phyloP scores from a whole-genome alignment of 2,113 vertebrate genomes.

The Smithornis capensis region DNA sequence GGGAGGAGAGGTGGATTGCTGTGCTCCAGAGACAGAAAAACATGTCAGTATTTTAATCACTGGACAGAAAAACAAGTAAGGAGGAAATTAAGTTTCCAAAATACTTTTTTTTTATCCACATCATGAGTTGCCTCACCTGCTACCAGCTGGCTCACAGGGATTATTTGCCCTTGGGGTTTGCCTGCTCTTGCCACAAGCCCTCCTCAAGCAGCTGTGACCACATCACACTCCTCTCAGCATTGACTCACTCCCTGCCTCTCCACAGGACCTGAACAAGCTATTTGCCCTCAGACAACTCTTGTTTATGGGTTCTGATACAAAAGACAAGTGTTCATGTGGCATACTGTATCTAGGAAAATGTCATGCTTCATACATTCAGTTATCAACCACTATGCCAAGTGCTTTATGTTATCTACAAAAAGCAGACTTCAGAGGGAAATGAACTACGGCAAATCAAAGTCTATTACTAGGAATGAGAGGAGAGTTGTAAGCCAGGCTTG shows the following conservation, averaged over 20 bases:
- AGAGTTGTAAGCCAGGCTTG: slow-evolving; percentile 44
- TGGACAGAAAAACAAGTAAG: slow-evolving; percentile 17
- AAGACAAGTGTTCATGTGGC: slow-evolving; percentile 66
- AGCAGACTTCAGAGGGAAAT: slow-evolving; percentile 73
- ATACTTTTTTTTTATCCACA: not conserved
- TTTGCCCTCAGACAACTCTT: slow-evolving; percentile 55
- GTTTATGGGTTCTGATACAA: slow-evolving; percentile 58
- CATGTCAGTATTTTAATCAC: not conserved
- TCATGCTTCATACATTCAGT: slow-evolving; percentile 70
- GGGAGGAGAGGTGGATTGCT: not conserved
- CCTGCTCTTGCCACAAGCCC: not conserved
- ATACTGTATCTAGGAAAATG: slow-evolving; percentile 68
- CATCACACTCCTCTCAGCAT: not conserved
- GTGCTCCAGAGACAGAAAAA: slow-evolving; percentile 10
- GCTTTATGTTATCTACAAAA: slow-evolving; percentile 74
- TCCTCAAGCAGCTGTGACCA: not conserved
- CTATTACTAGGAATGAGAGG: slow-evolving; percentile 59
- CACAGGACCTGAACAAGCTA: slow-evolving; percentile 10
- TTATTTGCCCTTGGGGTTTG: slow-evolving; percentile 1
- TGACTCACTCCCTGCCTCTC: not conserved
- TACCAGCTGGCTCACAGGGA: not conserved
- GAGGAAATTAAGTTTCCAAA: slow-evolving; percentile 44
- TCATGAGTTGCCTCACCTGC: not conserved
- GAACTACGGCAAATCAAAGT: slow-evolving; percentile 70
- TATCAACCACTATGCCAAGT: slow-evolving; percentile 71